Evolutionary conservation across 2,797 vertebrate genomes (phyloP), one percentile per base, ranked within the genome.

Genomic region (Lutjanus campechanus): DNA sequence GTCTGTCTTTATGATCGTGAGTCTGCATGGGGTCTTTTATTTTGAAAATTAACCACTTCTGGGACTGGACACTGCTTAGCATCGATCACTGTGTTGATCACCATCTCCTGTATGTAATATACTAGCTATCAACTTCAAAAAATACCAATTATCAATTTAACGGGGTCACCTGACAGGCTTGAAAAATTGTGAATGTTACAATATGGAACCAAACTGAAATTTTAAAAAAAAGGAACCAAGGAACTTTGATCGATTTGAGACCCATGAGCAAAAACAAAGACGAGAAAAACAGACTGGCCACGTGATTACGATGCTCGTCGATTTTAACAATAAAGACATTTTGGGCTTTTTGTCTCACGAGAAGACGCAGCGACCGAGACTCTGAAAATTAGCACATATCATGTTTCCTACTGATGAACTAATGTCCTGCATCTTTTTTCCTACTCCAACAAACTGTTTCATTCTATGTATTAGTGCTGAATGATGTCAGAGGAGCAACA

Each of bases 391-490:
- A 11, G 12, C 17, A 61, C 29, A 56, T 1, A 29, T 19, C 50
- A 56, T 20, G 13, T 29, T 58, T 75, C 25, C 51, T 36, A 51
- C 41, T 9, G 22, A 17, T 69, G 47, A 49, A 16, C 17, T 75
- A 29, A 69, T 36, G 50, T 46, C 58, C 47, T 53, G 54, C n/a
- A 13, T 51, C 36, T 22, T 36, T 20, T 63, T 46, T 55, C 67
- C 59, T 72, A 49, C 60, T 70, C 44, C 20, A 54, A 58, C 69
- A 12, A 15, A 46, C 11, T 12, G 17, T 16, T 4, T n/a, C n/a
- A 16, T 13, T 54, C 66, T 43, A 50, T 68, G 46, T 4, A 44
- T 68, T 47, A 67, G 74, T 56, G 70, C 64, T 63, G 67, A 69
- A 69, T 47, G 15, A 22, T 0, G 19, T 77, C 55, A 47, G 50